These are phyloP conservation scores for Spodoptera littoralis DNA, from an alignment of 2,888 invertebrate genomes.

Conservation along the genomic window DNA sequence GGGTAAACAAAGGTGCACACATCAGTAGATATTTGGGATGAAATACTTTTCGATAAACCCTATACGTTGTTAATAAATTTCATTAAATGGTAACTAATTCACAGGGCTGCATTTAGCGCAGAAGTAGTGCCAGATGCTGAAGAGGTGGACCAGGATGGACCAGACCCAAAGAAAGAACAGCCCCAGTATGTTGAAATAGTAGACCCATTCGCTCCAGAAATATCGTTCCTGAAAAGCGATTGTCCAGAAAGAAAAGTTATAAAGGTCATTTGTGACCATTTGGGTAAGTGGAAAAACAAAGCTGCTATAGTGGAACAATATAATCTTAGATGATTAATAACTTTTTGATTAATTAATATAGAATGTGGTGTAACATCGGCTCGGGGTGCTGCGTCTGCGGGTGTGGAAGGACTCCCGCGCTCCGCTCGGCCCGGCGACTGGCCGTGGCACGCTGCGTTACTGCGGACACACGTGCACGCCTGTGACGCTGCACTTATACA, in stretches of 20 bases:
- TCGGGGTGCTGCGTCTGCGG: conserved; percentile 76
- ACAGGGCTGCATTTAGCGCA: conserved; percentile 91
- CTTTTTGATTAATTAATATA: conserved; percentile 50
- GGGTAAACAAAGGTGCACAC: no score
- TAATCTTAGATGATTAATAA: background rate
- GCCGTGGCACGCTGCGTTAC: conserved; percentile 97
- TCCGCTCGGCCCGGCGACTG: conserved; percentile 95
- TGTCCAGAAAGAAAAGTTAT: conserved; percentile 94
- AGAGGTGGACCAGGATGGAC: conserved; percentile 88
- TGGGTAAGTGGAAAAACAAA: conserved; percentile 87
- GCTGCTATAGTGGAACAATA: background rate
- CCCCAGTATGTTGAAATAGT: conserved; percentile 93
- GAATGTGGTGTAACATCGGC: conserved; percentile 92
- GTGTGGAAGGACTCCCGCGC: conserved; percentile 90
- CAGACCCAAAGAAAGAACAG: conserved; percentile 75
- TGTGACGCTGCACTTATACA: conserved; percentile 96
- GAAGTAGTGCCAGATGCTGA: conserved; percentile 91
- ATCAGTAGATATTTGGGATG: no score
- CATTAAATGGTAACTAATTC: conserved; percentile 47
- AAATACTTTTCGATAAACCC: no score
- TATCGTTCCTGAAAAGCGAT: conserved; percentile 93
- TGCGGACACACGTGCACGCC: conserved; percentile 95
- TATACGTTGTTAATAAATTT: no score
- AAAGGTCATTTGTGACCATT: conserved; percentile 93
- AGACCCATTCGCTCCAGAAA: conserved; percentile 94